Evolutionary conservation across 2,113 vertebrate genomes (phyloP).

Genomic region (Propithecus coquereli): DNA sequence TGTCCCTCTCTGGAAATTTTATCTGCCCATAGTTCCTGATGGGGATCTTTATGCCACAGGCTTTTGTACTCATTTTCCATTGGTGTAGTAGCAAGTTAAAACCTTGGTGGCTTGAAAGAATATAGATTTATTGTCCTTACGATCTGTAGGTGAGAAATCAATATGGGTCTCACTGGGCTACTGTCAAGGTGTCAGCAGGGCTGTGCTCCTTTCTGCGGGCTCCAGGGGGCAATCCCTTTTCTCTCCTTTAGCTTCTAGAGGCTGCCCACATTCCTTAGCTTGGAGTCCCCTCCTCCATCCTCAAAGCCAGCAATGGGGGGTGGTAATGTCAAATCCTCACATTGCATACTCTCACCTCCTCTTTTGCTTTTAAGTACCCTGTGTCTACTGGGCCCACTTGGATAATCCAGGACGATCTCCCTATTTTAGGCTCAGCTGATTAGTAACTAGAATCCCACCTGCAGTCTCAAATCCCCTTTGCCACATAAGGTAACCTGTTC

Average conservation of each 20-base stretch:
- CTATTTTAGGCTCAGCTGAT: not conserved
- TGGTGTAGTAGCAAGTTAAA: not conserved
- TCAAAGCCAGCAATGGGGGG: not conserved
- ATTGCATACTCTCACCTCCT: not conserved
- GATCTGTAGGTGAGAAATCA: not conserved
- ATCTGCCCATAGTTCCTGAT: not conserved
- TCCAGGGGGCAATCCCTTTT: not conserved
- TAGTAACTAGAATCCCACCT: not conserved
- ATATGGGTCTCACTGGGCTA: not conserved
- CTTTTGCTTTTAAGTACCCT: not conserved
- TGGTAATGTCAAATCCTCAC: not conserved
- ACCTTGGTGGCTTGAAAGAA: not conserved
- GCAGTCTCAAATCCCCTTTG: not conserved
- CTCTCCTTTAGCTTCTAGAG: not conserved
- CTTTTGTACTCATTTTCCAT: not conserved
- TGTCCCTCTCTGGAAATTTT: not conserved
- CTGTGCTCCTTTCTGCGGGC: not conserved
- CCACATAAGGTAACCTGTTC: not conserved
- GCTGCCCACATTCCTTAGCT: not conserved
- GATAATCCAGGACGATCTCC: not conserved
- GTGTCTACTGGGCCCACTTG: not conserved
- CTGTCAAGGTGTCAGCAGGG: not conserved
- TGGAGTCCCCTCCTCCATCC: not conserved
- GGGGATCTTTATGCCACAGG: not conserved
- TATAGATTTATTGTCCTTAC: not conserved